Base-by-base conservation (phyloP, 2,797 vertebrate genomes). In the Emydoidea blandingii region DNA sequence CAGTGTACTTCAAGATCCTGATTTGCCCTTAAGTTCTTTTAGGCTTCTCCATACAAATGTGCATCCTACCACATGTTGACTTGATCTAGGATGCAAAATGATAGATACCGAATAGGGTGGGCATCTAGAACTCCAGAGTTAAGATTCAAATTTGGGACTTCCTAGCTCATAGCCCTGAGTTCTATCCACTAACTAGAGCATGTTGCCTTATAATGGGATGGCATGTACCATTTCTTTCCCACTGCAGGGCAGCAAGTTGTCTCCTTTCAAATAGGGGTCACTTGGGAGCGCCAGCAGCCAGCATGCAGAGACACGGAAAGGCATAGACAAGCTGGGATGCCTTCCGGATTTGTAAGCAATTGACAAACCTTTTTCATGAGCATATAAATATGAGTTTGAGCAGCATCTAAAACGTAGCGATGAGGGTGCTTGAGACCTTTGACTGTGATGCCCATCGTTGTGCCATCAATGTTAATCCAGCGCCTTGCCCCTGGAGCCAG, bases 381-480 rank as follows among this genome's bases (percentile, higher is more conserved):
- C 99, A 99, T 99, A 98, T 99, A 99, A 95, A 99, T 99, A 97
- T 99, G 99, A 2, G 99, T 99, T 86, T 99, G 99, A 0, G 99
- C 99, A 1, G 99, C 98, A 15, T 99, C 99, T 97, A 99, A 98
- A 82, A 99, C 99, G 1, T 99, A 99, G 96, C 99, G 99, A 96
- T 99, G 99, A 14, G 99, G 99, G 93, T 99, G 99, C 91, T 98
- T 98, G 96, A 99, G 98, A 47, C 99, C 99, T 81, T 97, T 99
- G 93, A 99, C 99, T 0, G 99, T 99, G 97, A 99, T 98, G 90
- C 99, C 99, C 99, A 99, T 99, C 21, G 99, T 99, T 94, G 99
- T 99, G 50, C 99, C 99, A 2, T 99, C 99, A 5, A 99, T 99
- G 98, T 99, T 99, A 96, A 99, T 99, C 99, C 99, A 99, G 3